Evolutionary conservation across 2,797 vertebrate species (phyloP), one percentile per base, ranked within the genome.

Genomic region (Diceros bicornis): DNA sequence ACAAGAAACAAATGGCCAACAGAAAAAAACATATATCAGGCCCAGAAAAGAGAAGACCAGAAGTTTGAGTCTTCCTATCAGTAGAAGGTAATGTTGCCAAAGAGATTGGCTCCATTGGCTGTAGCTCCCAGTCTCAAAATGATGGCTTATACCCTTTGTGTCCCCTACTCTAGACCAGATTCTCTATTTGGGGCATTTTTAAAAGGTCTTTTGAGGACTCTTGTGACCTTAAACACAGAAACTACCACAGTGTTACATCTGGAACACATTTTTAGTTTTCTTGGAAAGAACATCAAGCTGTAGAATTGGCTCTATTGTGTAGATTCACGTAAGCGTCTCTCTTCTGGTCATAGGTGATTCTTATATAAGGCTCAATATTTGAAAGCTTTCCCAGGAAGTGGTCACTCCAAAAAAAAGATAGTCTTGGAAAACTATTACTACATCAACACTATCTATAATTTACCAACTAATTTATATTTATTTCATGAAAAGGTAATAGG

Each of bases 381-480:
- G 57, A 62, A 91, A 21, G 47, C 1, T 84, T 90, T 95, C 37
- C 50, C n/a, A 72, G 61, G 34, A 94, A 91, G 41, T 37, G n/a
- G 27, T 81, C 29, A 92, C 20, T 87, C n/a, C 9, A 52, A 68
- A 94, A 61, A 61, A 29, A 20, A 57, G 11, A 66, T 11, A 55
- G 12, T 55, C 47, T 57, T 89, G 18, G 32, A 59, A 94, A 85
- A 71, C 41, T 41, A 92, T 69, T 64, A 59, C 10, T 57, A 37
- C 21, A 41, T 44, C 64, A 72, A 29, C 27, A 6, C 21, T 79
- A 82, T 32, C n/a, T 72, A 84, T 17, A 20, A 72, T 25, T 83
- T 93, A 88, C n/a, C 41, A 93, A 82, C 20, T 52, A 74, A 86
- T 89, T 94, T 41, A 44, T 68, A 97, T 91, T 85, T 85, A 92